Evolutionary conservation across 2,888 invertebrate species (phyloP).

Genomic region (Acutogordius australiensis): DNA sequence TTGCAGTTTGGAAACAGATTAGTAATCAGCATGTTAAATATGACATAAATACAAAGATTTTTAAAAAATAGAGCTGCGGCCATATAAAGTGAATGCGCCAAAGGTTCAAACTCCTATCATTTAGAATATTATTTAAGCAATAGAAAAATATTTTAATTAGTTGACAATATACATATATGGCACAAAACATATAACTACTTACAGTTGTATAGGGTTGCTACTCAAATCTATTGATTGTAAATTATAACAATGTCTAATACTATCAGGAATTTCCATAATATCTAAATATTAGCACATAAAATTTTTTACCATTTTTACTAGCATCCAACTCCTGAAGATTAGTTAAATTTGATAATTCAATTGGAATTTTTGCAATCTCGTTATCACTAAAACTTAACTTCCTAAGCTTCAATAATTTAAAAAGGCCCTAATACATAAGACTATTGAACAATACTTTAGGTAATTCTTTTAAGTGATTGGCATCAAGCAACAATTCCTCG

Average conservation of each 20-base stretch:
- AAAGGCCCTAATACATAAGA: conserved; percentile 54
- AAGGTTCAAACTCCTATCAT: no score
- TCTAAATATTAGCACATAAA: conserved; percentile 39
- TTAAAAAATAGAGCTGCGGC: no score
- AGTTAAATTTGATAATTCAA: conserved; percentile 85
- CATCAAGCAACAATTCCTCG: conserved; percentile 85
- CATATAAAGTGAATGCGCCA: no score
- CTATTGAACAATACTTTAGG: no score
- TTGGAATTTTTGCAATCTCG: conserved; percentile 76
- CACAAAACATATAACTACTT: no score
- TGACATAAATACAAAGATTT: no score
- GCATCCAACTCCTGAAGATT: conserved; percentile 90
- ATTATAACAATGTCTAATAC: conserved; percentile 68
- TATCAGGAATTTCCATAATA: conserved; percentile 91
- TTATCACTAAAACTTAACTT: conserved; percentile 91
- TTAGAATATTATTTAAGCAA: no score
- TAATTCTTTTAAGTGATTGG: conserved; percentile 86
- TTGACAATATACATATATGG: no score
- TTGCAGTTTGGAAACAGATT: no score
- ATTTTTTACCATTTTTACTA: conserved; percentile 78
- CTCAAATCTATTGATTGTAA: conserved; percentile 89
- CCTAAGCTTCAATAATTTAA: conserved; percentile 54
- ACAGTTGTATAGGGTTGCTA: conserved; percentile 73
- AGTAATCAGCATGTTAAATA: no score
- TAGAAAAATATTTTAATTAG: no score